Base-by-base conservation (phyloP, 2,888 invertebrate species). In the Tipula confusa region DNA sequence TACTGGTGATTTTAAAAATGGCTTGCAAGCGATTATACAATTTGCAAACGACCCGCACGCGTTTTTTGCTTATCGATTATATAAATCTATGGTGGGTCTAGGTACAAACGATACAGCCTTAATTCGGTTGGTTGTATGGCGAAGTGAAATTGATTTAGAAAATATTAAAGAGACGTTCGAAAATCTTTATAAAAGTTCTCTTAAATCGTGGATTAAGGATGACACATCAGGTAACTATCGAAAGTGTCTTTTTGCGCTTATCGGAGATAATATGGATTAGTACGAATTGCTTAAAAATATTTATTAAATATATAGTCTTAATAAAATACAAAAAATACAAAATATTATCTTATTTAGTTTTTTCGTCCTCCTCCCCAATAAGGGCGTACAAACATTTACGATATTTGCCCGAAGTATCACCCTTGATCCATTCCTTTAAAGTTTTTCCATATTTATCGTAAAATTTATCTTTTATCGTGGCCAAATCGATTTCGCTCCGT, bases 171-270 rank as follows among this genome's bases (percentile, higher is more conserved):
- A 92, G 85, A 94, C 94, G 86, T 98, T 95, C 90, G 92, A 93
- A 86, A 91, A 91, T 64, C 91, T 93, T 87, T 96, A 94, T 89
- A 94, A 94, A 36, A 94, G 95, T 89, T 90, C 94, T 6, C 90
- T 97, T 85, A 95, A 94, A 88, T 93, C 94, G 88, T 95, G 94
- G 91, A 95, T 96, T 85, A 93, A 94, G 90, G 96, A 93, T 31
- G 96, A 97, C 87, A 94, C 95, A 86, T 95, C 95, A 82, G 97
- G 97, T 31, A 94, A 97, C 88, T 97, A 96, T 91, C 96, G 95
- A 89, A 95, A 95, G 87, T 94, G 95, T 85, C 90, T 97, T 43
- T 90, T 96, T 83, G 95, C 94, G 64, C 89, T 96, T 0, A 91
- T 95, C 84, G 93, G 92, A 4, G 90, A 90, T 15, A 15, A 83